Conservation (phyloP, 2,888 invertebrate species). For the Synergus laeviventris region DNA sequence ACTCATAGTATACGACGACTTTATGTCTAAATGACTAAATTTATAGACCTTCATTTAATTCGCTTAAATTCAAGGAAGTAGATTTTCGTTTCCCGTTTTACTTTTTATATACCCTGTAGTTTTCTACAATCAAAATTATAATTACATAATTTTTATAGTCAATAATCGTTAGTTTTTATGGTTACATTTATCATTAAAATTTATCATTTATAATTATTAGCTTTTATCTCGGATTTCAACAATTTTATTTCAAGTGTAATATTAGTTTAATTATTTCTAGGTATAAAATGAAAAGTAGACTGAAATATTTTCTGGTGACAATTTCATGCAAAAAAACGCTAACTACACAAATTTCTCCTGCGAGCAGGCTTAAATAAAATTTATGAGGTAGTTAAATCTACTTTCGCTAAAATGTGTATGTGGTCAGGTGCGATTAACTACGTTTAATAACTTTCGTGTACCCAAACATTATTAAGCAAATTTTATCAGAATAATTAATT, state of each 20-base stretch:
- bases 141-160: background rate
- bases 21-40: background rate
- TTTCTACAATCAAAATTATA: background rate
- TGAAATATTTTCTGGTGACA: background rate
- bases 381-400: slow-evolving; percentile 58
- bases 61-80: background rate
- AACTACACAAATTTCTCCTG: slow-evolving; percentile 13
- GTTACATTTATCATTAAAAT: background rate
- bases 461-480: slow-evolving; percentile 21
- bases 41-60: background rate
- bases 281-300: background rate
- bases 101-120: background rate
- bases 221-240: background rate
- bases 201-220: background rate
- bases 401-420: slow-evolving; percentile 56
- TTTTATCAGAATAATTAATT: slow-evolving; percentile 22
- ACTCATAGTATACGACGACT: too few relatives aligned
- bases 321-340: background rate
- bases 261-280: too few relatives aligned
- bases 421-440: slow-evolving; percentile 47
- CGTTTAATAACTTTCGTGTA: slow-evolving; percentile 45
- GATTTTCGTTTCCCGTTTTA: background rate
- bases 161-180: background rate
- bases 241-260: too few relatives aligned
- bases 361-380: slow-evolving; percentile 51